phyloP scores from a whole-genome alignment of 2,797 vertebrate genomes.

The Pangasius macronema region DNA sequence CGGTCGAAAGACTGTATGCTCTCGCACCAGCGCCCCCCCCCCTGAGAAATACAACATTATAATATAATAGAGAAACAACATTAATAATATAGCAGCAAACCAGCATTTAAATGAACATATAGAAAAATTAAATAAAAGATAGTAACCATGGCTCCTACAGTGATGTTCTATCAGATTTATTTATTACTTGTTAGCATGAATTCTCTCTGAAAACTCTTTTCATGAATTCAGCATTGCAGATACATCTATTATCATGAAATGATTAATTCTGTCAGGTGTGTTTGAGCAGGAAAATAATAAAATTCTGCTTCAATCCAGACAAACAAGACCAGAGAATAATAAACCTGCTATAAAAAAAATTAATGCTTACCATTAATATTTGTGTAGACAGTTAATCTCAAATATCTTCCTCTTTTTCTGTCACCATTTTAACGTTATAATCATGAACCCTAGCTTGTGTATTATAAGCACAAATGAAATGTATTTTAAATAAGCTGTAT shows the following conservation, averaged over 20 bases:
- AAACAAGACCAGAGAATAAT: background rate
- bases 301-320: background rate
- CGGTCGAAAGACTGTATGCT: too few relatives aligned
- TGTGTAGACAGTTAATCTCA: background rate
- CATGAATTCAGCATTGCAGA: background rate
- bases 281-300: background rate
- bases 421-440: background rate
- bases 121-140: too few relatives aligned
- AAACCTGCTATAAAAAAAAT: background rate
- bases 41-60: too few relatives aligned
- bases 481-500: background rate
- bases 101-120: too few relatives aligned
- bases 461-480: background rate
- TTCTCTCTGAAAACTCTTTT: background rate
- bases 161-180: background rate
- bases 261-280: too few relatives aligned
- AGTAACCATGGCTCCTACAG: too few relatives aligned
- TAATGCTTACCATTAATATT: background rate
- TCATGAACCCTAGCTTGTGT: too few relatives aligned
- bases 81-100: too few relatives aligned
- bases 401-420: too few relatives aligned
- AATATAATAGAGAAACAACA: too few relatives aligned
- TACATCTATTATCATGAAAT: background rate
- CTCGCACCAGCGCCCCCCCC: too few relatives aligned
- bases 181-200: background rate